Evolutionary conservation across 2,797 vertebrate genomes (phyloP).

Genomic region (Protosalanx chinensis): DNA sequence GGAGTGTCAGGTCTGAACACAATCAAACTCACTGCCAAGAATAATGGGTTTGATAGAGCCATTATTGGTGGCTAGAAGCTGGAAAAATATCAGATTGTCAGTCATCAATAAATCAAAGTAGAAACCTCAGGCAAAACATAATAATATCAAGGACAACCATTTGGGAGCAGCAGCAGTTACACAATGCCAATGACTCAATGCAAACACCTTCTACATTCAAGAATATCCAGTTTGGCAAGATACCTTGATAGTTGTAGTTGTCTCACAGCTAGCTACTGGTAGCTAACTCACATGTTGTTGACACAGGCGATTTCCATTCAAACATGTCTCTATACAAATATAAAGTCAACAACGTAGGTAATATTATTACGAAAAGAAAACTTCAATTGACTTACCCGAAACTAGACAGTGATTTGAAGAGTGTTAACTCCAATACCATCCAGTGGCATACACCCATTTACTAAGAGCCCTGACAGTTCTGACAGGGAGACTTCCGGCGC

Average conservation of each 20-base stretch:
- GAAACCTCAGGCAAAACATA: background rate
- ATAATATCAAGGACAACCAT: background rate
- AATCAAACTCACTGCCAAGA: conserved; percentile 70
- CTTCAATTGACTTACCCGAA: background rate
- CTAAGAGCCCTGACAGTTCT: background rate
- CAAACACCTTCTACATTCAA: background rate
- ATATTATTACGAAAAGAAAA: background rate
- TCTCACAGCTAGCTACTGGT: background rate
- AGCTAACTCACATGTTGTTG: background rate
- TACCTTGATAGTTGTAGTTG: background rate
- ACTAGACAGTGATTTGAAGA: background rate
- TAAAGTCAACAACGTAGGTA: background rate
- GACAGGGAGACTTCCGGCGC: background rate
- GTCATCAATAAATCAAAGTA: background rate
- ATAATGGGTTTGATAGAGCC: conserved; percentile 70
- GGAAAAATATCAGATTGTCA: background rate
- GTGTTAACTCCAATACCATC: background rate
- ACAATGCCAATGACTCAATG: background rate
- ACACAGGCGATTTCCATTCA: background rate
- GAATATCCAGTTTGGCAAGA: background rate
- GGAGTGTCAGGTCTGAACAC: conserved; percentile 72
- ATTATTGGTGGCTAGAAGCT: conserved; percentile 39
- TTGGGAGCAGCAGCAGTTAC: background rate
- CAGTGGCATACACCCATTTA: background rate
- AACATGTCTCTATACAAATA: background rate